phyloP scores from a whole-genome alignment of 2,797 vertebrate species.

The Melanitta fusca region DNA sequence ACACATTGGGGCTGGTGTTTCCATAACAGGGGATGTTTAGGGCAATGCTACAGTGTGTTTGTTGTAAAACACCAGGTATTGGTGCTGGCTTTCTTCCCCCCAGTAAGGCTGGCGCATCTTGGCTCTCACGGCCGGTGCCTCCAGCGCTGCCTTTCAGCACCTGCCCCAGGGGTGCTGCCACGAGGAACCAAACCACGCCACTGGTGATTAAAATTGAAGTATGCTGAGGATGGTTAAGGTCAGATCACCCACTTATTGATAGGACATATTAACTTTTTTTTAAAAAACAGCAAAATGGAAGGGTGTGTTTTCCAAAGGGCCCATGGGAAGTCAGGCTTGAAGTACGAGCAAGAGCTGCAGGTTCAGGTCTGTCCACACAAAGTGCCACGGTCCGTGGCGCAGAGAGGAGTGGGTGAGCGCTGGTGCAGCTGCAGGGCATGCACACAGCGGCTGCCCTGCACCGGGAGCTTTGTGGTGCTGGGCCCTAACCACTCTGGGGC shows the following conservation, averaged over 20 bases:
- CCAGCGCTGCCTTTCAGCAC: not conserved
- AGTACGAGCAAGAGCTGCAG: too few relatives aligned
- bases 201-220: not conserved
- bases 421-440: too few relatives aligned
- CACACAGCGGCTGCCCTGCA: too few relatives aligned
- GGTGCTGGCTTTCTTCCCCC: not conserved
- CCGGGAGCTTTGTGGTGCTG: fast-evolving
- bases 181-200: not conserved
- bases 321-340: too few relatives aligned
- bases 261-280: not conserved
- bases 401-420: too few relatives aligned
- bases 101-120: not conserved
- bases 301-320: too few relatives aligned
- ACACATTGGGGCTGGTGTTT: not conserved
- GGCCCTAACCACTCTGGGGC: not conserved
- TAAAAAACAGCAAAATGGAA: too few relatives aligned
- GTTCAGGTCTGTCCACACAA: too few relatives aligned
- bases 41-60: conserved; percentile 23
- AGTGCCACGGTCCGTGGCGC: too few relatives aligned
- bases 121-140: not conserved
- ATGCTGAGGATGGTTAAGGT: conserved; percentile 7
- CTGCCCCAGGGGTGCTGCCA: not conserved
- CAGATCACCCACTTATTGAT: not conserved
- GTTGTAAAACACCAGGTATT: not conserved
- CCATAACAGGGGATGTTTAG: conserved; percentile 38